These are phyloP conservation scores for Alitta virens DNA, from an alignment of 2,888 invertebrate genomes.

Conservation along the genomic window DNA sequence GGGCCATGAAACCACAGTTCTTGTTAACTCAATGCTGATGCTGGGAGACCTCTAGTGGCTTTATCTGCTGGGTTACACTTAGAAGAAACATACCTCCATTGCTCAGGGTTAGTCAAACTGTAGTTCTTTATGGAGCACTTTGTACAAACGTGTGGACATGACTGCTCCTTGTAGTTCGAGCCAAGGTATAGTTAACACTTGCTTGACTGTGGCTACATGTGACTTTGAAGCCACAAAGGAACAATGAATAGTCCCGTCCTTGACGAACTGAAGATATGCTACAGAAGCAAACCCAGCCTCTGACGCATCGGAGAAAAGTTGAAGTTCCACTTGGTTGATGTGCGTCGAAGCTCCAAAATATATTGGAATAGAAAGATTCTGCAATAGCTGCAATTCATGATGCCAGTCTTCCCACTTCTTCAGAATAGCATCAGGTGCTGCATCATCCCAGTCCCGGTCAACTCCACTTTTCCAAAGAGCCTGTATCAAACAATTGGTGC, in stretches of 20 bases:
- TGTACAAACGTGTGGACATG: neutral
- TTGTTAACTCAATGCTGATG: no score
- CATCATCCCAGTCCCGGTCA: neutral
- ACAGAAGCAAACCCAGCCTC: constrained; percentile 3
- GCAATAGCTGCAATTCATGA: no score
- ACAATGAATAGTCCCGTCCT: neutral
- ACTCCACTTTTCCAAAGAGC: neutral
- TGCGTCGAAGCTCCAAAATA: neutral
- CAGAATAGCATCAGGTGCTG: no score
- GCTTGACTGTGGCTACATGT: neutral
- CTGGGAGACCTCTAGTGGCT: no score
- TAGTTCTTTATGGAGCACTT: no score
- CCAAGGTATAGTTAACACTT: neutral
- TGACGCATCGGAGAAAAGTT: constrained; percentile 5
- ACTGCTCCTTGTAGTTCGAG: neutral
- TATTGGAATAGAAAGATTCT: no score
- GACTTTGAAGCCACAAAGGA: constrained; percentile 2
- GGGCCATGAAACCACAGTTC: no score
- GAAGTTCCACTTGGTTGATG: neutral
- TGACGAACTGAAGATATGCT: neutral
- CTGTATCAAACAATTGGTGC: neutral
- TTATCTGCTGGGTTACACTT: no score
- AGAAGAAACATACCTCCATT: no score
- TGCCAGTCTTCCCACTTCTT: no score
- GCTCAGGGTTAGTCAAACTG: no score